Evolutionary conservation across 2,797 vertebrate genomes (phyloP), one percentile per base, ranked within the genome.

Genomic region (Microctenopoma steveboyesi): DNA sequence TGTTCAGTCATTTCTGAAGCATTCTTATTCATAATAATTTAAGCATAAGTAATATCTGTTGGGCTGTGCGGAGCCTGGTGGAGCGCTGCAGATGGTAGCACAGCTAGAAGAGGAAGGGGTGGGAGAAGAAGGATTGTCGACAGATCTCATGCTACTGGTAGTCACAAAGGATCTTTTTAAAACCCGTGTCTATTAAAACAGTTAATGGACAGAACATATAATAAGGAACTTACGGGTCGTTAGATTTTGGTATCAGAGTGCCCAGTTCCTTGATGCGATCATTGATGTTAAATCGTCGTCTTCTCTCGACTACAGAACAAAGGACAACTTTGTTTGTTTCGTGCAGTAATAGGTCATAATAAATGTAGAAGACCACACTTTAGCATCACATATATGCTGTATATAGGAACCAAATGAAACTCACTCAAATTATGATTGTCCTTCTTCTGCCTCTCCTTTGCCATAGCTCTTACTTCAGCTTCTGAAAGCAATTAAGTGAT

Each of bases 401-500:
- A 35, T n/a, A 45, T 45, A 16, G 18, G 45, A 46, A 9, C 7
- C 18, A 27, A 46, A 45, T 30, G 6, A 61, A 62, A 96, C 96
- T 94, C 93, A 99, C 98, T 99, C 82, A 98, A 79, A 81, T 99
- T 99, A 80, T 99, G 98, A 94, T 99, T 99, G 90, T 99, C 96
- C 85, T 99, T 99, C 89, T 99, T 99, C 87, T 99, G 98, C 56
- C 98, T 92, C 76, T 99, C 98, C 89, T 99, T 99, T 46, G 96
- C 98, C 85, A 99, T 54, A 0, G 96, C 96, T 86, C 96, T 94
- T 0, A 96, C 96, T 87, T 99, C 98, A 1, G 96, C 93, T 86
- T 95, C 95, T 96, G 94, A 79, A 43, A 85, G 22, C 3, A 51
- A 39, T 54, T 13, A 16, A 53, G 49, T 49, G 3, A 54, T 78